A percentile compares a stretch with the other conserved stretches of the same genome.
Conservation (phyloP, 2,797 vertebrate species). For the Urophycis tenuis region DNA sequence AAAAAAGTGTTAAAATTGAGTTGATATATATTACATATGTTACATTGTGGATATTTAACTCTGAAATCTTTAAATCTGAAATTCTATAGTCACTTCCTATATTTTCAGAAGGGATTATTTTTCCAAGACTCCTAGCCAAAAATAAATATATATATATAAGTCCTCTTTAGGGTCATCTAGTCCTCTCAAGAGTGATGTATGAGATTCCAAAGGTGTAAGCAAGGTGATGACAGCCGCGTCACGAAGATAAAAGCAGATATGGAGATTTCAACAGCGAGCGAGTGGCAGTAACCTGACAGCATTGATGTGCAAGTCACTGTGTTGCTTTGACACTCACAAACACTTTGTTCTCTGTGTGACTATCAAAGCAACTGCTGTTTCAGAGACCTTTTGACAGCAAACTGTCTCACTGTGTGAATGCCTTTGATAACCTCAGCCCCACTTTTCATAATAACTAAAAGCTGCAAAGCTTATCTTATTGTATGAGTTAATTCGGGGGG, state of each 20-base stretch:
- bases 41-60: too few species aligned
- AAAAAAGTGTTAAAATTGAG: too few species aligned
- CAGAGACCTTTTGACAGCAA: too few species aligned
- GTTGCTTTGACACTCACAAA: not conserved
- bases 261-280: constrained; percentile 3
- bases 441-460: not conserved
- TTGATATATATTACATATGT: too few species aligned
- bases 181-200: not conserved
- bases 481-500: not conserved
- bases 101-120: not conserved
- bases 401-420: not conserved
- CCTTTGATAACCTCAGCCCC: too few species aligned
- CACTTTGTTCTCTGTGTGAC: not conserved
- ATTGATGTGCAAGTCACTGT: constrained; percentile 16
- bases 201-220: constrained; percentile 5
- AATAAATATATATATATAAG: too few species aligned
- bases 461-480: not conserved
- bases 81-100: not conserved
- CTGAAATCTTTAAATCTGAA: too few species aligned
- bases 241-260: constrained; percentile 12
- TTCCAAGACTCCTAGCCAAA: not conserved
- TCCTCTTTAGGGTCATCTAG: not conserved
- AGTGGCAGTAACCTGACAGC: constrained; percentile 4
- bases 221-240: not conserved
- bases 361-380: not conserved